Percentiles rank a stretch among this genome's conserved stretches.
Evolutionary conservation across 2,888 invertebrate genomes (phyloP).

Genomic region (Melanostoma scalare): DNA sequence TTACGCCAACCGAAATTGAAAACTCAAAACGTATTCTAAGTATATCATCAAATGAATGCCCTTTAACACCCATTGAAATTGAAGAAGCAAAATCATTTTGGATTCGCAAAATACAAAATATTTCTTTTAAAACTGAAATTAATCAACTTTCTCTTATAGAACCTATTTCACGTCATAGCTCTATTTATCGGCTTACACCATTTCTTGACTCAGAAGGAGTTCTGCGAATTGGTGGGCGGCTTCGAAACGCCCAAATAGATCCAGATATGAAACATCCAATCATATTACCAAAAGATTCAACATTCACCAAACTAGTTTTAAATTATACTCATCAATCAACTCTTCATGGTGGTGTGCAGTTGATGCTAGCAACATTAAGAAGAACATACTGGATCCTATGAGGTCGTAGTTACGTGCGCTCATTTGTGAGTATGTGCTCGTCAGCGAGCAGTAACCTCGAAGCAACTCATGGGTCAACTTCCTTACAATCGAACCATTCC

Average conservation of each 20-base stretch:
- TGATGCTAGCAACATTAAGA: constrained; percentile 47
- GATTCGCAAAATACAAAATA: background rate
- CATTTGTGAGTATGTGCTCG: constrained; percentile 14
- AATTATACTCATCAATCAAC: constrained; percentile 38
- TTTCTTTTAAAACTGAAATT: background rate
- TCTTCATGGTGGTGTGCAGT: constrained; percentile 43
- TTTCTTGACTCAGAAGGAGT: constrained; percentile 5
- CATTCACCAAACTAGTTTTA: constrained; percentile 39
- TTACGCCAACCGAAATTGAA: background rate
- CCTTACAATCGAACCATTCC: constrained; percentile 16
- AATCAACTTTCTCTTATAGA: background rate
- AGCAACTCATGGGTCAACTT: constrained; percentile 40
- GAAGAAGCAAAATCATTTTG: too few relatives aligned
- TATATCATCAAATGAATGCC: too few relatives aligned
- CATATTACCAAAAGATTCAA: constrained; percentile 39
- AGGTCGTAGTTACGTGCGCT: constrained; percentile 16
- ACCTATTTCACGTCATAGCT: background rate
- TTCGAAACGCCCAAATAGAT: constrained; percentile 43
- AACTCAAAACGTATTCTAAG: background rate
- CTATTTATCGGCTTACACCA: background rate
- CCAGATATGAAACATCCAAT: constrained; percentile 57
- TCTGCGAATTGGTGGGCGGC: constrained; percentile 53
- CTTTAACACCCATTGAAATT: too few relatives aligned
- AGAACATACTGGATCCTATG: constrained; percentile 39
- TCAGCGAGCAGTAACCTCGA: constrained; percentile 15